These are phyloP conservation scores for Penaeus monodon DNA, from an alignment of 2,888 invertebrate genomes.

Conservation along the genomic window DNA sequence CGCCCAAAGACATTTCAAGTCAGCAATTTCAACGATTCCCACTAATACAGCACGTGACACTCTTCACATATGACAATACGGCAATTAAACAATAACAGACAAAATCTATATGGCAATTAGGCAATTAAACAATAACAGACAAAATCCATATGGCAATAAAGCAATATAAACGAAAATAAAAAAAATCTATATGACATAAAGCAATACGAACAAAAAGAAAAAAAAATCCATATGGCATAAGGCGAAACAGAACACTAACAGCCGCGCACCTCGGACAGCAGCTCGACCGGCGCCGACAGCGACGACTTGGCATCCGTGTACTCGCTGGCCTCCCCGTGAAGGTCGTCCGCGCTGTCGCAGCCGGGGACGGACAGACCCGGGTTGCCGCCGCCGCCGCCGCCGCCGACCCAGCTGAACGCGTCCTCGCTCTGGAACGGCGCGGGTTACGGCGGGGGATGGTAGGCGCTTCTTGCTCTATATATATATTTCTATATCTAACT, in stretches of 20 bases:
- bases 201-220: no score
- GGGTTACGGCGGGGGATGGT: no score
- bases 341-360: not conserved
- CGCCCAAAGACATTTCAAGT: not conserved
- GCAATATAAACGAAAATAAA: no score
- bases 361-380: not conserved
- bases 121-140: no score
- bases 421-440: not conserved
- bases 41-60: not conserved
- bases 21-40: not conserved
- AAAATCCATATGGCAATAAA: no score
- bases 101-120: no score
- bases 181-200: no score
- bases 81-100: no score
- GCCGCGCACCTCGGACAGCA: not conserved
- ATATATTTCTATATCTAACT: not conserved
- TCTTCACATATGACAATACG: no score
- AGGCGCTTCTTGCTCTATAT: not conserved
- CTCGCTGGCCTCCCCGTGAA: not conserved
- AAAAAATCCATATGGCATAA: no score
- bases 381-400: no score
- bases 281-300: not conserved
- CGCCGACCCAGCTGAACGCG: not conserved
- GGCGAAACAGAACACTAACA: not conserved
- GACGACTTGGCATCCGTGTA: slow-evolving; percentile 4